Evolutionary conservation across 2,113 vertebrate genomes (phyloP).

Genomic region (Erpornis zantholeuca): DNA sequence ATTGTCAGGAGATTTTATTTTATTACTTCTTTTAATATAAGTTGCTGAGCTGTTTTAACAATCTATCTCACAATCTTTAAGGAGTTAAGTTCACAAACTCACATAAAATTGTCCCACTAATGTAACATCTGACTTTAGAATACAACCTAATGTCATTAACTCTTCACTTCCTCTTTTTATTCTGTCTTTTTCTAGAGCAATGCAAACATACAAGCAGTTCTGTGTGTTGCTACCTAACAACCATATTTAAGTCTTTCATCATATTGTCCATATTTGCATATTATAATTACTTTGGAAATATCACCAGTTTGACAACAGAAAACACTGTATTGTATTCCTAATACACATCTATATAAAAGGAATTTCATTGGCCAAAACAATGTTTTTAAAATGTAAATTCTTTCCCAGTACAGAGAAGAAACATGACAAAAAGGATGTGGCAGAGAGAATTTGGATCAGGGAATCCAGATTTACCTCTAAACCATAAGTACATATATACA

Average conservation of each 20-base stretch:
- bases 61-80: background rate
- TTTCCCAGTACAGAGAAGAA: background rate
- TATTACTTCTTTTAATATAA: background rate
- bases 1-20: background rate
- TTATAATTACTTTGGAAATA: background rate
- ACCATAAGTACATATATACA: background rate
- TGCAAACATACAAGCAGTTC: background rate
- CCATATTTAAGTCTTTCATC: background rate
- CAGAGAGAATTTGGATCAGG: background rate
- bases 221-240: background rate
- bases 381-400: background rate
- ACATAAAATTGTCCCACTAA: background rate
- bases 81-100: background rate
- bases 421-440: background rate
- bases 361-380: background rate
- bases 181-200: background rate
- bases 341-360: background rate
- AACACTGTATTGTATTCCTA: background rate
- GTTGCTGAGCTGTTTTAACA: background rate
- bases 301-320: background rate
- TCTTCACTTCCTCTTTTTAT: background rate
- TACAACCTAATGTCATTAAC: background rate
- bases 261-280: background rate
- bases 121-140: background rate
- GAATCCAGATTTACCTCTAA: background rate